Base-by-base conservation (phyloP, 2,888 invertebrate species). In the Microchrysa polita region DNA sequence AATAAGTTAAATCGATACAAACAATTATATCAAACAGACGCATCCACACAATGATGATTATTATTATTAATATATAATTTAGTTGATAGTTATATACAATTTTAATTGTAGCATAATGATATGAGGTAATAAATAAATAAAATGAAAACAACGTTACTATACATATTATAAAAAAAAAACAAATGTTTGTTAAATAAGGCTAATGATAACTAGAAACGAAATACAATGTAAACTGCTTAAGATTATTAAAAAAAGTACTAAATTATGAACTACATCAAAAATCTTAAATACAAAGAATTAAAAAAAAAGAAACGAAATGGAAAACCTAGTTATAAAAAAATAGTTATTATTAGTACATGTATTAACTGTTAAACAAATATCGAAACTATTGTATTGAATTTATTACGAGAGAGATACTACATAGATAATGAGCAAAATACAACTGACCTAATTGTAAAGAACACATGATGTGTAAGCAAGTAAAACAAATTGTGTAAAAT, bases 161-260 rank as follows among this genome's bases (percentile, higher is more conserved):
- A 48, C 27, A 34, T 34, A 34, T 34, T 34, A 10, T 48, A 48
- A n/a, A 42, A 65, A n/a, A n/a, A n/a, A n/a, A n/a, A n/a, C n/a
- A n/a, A n/a, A n/a, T n/a, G n/a, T 65, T 65, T 48, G 22, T 48
- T 14, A 23, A 12, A 16, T 65, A 65, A 65, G 65, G 65, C 65
- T 65, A 65, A 65, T 65, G 65, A 65, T 20, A 22, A 44, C n/a
- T 44, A n/a, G 48, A 48, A 48, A 5, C 12, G 48, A 48, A 48
- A 48, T 10, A n/a, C 5, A 44, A 48, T 44, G 14, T 5, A 55
- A 18, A 7, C 27, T 55, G 40, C 9, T 61, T 16, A 61, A 61
- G 18, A n/a, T n/a, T n/a, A n/a, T 34, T 16, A 5, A 40, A 16
- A 34, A 22, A 27, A 60, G 20, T 57, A 57, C n/a, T 57, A 27